These are phyloP conservation scores for Pseudoips prasinana DNA, from an alignment of 2,888 invertebrate genomes.

Conservation along the genomic window DNA sequence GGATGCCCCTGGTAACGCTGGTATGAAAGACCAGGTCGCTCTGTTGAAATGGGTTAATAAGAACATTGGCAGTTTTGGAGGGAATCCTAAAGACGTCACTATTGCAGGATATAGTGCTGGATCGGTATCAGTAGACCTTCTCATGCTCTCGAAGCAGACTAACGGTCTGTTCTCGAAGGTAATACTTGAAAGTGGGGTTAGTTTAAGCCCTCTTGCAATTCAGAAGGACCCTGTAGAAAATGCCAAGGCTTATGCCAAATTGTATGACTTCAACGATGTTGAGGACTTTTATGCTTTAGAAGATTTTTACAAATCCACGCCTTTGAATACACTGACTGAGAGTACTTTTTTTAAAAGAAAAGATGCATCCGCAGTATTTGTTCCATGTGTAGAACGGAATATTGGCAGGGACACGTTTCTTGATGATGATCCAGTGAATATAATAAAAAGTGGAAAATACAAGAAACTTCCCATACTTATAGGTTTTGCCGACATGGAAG, in stretches of 20 bases:
- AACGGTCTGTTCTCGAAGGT: slow-evolving; percentile 12
- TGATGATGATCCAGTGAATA: slow-evolving; percentile 31
- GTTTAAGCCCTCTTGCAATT: slow-evolving; percentile 22
- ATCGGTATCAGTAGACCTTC: slow-evolving; percentile 29
- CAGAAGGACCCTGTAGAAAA: slow-evolving; percentile 34
- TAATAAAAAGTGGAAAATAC: slow-evolving; percentile 29
- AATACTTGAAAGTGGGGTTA: slow-evolving; percentile 22
- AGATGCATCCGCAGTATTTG: slow-evolving; percentile 20
- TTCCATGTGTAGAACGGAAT: slow-evolving; percentile 33
- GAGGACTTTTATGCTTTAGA: slow-evolving; percentile 29
- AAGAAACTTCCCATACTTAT: slow-evolving; percentile 34
- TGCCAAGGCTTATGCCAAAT: slow-evolving; percentile 30
- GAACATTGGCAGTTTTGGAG: slow-evolving; percentile 43
- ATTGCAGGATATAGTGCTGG: slow-evolving; percentile 41
- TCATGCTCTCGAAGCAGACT: slow-evolving; percentile 34
- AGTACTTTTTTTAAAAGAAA: slow-evolving; percentile 12
- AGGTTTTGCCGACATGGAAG: slow-evolving; percentile 42
- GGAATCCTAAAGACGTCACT: slow-evolving; percentile 45
- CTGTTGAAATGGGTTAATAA: slow-evolving; percentile 41
- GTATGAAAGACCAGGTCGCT: slow-evolving; percentile 47
- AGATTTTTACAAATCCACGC: slow-evolving; percentile 29
- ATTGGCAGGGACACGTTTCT: slow-evolving; percentile 29
- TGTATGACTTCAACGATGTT: slow-evolving; percentile 21
- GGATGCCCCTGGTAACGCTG: slow-evolving; percentile 45
- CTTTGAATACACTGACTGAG: slow-evolving; percentile 23